phyloP scores from a whole-genome alignment of 2,113 vertebrate species.

The Ochotona curzoniae region DNA sequence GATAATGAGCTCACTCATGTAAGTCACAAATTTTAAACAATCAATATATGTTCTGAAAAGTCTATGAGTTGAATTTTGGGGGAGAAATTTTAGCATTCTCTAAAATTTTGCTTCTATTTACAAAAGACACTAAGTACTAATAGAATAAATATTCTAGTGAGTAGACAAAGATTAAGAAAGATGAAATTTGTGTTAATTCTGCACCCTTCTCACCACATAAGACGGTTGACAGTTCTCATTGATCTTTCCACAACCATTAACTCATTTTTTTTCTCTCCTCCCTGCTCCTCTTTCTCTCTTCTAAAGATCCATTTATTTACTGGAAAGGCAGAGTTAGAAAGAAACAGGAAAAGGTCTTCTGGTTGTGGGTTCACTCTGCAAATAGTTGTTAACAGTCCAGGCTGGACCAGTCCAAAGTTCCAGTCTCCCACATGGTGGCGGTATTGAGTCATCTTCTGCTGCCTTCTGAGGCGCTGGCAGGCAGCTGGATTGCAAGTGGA shows the following conservation, averaged over 20 bases:
- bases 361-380: too few species aligned
- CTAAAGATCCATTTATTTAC: too few species aligned
- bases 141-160: background rate
- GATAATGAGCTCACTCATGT: background rate
- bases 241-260: background rate
- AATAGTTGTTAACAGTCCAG: too few species aligned
- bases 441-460: too few species aligned
- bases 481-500: too few species aligned
- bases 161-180: background rate
- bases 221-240: background rate
- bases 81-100: background rate
- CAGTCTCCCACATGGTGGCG: too few species aligned
- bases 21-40: slow-evolving; percentile 43
- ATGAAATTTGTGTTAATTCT: background rate
- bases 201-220: background rate
- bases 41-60: slow-evolving; percentile 36
- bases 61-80: slow-evolving; percentile 15
- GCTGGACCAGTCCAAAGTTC: too few species aligned
- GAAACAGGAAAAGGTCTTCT: too few species aligned
- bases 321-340: too few species aligned
- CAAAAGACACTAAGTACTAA: background rate
- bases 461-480: too few species aligned
- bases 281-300: too few species aligned
- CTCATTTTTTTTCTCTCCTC: too few species aligned
- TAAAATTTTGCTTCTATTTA: slow-evolving; percentile 38